Evolutionary conservation across 2,888 invertebrate genomes (phyloP).

Genomic region (Habrosyne pyritoides): DNA sequence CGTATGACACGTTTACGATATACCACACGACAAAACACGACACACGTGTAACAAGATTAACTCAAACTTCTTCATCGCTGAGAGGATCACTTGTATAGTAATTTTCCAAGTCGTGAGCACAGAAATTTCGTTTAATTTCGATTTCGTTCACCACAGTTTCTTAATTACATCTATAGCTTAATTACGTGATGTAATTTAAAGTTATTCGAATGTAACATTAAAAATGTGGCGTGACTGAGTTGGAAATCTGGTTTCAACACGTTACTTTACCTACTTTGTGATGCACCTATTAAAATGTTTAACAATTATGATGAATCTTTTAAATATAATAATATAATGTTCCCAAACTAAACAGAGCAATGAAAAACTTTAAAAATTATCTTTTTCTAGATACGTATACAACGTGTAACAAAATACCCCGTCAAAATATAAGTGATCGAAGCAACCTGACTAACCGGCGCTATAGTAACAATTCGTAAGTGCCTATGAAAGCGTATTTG

Average conservation of each 20-base stretch:
- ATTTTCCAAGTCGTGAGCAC: conserved; percentile 44
- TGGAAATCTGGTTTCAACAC: neutral
- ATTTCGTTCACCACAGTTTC: conserved; percentile 32
- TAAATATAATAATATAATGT: neutral
- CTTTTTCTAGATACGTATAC: too few relatives aligned
- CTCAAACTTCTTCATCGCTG: conserved; percentile 11
- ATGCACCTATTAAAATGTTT: too few relatives aligned
- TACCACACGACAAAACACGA: neutral
- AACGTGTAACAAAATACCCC: too few relatives aligned
- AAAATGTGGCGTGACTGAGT: neutral
- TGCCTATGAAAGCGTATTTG: too few relatives aligned
- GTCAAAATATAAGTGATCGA: too few relatives aligned
- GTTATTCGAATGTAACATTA: conserved; percentile 8
- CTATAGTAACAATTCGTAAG: too few relatives aligned
- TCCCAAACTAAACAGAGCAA: too few relatives aligned
- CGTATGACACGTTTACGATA: conserved; percentile 27
- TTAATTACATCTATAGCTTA: conserved; percentile 33
- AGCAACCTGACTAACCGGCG: too few relatives aligned
- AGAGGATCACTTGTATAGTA: conserved; percentile 31
- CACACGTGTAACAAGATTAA: conserved; percentile 34
- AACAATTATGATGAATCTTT: too few relatives aligned
- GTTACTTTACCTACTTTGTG: too few relatives aligned
- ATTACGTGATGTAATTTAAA: conserved; percentile 15
- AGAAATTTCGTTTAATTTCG: conserved; percentile 30
- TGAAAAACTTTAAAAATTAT: too few relatives aligned